Evolutionary conservation across 2,113 vertebrate species (phyloP).

Genomic region (Dasyornis broadbenti): DNA sequence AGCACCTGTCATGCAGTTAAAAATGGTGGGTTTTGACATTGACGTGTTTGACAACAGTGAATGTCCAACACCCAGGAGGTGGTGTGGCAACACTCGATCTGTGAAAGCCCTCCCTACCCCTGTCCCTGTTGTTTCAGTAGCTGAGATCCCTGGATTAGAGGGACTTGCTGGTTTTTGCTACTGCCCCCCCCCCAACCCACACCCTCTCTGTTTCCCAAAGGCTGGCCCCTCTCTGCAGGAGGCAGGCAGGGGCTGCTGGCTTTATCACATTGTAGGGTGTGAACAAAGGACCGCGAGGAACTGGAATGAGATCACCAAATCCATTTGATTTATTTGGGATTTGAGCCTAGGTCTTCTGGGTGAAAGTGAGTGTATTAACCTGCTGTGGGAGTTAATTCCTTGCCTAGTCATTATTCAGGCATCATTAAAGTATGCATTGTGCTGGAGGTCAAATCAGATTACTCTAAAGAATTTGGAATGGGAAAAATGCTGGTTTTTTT

Average conservation of each 20-base stretch:
- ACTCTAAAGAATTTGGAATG: conserved; percentile 56
- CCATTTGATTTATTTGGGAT: conserved; percentile 13
- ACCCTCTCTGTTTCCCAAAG: neutral
- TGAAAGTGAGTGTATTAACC: conserved; percentile 30
- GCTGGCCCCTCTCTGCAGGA: neutral
- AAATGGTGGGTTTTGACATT: neutral
- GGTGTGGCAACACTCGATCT: neutral
- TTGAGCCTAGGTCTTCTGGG: conserved; percentile 23
- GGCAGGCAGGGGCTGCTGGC: neutral
- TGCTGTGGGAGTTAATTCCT: conserved; percentile 37
- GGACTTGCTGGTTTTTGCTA: neutral
- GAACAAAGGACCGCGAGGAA: neutral
- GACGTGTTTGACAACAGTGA: neutral
- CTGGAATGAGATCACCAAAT: conserved; percentile 37
- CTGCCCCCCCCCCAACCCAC: neutral
- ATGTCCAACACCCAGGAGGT: neutral
- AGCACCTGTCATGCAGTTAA: neutral
- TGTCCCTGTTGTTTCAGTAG: neutral
- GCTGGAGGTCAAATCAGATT: conserved; percentile 53
- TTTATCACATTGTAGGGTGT: neutral
- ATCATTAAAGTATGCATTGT: conserved; percentile 43
- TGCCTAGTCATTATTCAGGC: conserved; percentile 38
- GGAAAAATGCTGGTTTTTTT: conserved; percentile 28
- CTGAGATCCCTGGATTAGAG: neutral
- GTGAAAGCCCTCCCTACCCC: neutral